Base-by-base conservation (phyloP, 2,797 vertebrate species). In the Schizothorax lantsangensis region DNA sequence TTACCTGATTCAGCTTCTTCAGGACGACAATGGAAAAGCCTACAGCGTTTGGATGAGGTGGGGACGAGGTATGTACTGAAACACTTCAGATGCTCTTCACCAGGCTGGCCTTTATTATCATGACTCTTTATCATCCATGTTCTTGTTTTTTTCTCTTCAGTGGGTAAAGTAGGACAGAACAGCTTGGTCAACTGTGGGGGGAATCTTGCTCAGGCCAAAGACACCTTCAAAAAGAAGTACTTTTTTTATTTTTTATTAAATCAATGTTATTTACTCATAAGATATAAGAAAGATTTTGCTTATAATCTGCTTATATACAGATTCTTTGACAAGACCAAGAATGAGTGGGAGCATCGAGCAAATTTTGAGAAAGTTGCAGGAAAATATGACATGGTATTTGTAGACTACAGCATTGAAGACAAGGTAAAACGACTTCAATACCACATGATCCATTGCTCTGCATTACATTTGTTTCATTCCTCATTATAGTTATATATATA, bases 41-140 rank as follows among this genome's bases (percentile, higher is more conserved):
- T 98, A 96, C 95, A 97, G 94, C 4, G 96, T 98, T 88, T 98
- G 97, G 97, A 94, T 95, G 94, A 95, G 97, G 85, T 98, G 97
- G 97, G 97, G 97, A 54, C 93, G 97, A 94, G 97, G 97, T 97
- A 84, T 93, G 92, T n/a, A 69, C 66, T 66, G 10, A 77, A n/a
- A 78, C 14, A 15, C 6, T 68, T 7, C 7, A 26, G 8, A 47
- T 33, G 10, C 15, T 59, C 30, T 49, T n/a, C n/a, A n/a, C n/a
- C n/a, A n/a, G n/a, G n/a, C n/a, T n/a, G n/a, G n/a, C n/a, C n/a
- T n/a, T 68, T 38, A 43, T 43, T 73, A 26, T 49, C 15, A 40
- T 54, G 6, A 8, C 7, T 38, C 36, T 5, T 49, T 69, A 47
- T 38, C 8, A 79, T 52, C 49, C 9, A 8, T 45, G 30, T 52